Evolutionary conservation across 1,140 invertebrate species (phyloP), one percentile per base, ranked within the genome.

Genomic region (Achroia grisella): DNA sequence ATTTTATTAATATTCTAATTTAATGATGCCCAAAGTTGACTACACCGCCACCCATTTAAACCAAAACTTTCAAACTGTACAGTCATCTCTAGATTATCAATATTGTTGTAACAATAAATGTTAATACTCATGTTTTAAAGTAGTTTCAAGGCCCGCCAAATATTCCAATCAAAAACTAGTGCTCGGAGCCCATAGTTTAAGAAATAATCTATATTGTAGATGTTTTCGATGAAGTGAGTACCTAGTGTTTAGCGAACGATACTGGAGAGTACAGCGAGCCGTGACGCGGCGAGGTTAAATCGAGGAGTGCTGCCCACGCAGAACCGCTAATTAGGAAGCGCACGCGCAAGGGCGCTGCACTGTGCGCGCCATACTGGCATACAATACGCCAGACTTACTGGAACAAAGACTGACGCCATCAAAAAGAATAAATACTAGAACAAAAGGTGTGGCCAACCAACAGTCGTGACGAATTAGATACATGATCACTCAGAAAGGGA

Each of bases 251-350:
- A 23, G 17, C 2, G 17, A 23, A 6, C n/a, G 10, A 9, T 44
- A 39, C 23, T 15, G 42, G 23, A 56, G 43, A 33, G 54, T 47
- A 43, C 52, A 50, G 47, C 29, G 42, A 48, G 48, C 41, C 64
- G 65, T 72, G 62, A 73, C 64, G 69, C 37, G 49, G 50, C 67
- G 64, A 76, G 59, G 72, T 76, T 69, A 71, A 66, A 73, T 72
- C 68, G 53, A 62, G 58, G n/a, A 44, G 32, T 9, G 2, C 71
- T 48, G 56, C 71, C 68, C 63, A 72, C 74, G 67, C 65, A 54
- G 44, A 44, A 43, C 53, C 56, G 58, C 71, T 82, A 82, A 82
- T 82, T 82, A 75, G 71, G 66, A 73, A 71, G 62, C 64, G 71
- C 74, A 65, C 68, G 69, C 65, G 62, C 70, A 74, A 68, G 68